Base-by-base conservation (phyloP, 2,113 vertebrate species). In the Notothenia coriiceps region DNA sequence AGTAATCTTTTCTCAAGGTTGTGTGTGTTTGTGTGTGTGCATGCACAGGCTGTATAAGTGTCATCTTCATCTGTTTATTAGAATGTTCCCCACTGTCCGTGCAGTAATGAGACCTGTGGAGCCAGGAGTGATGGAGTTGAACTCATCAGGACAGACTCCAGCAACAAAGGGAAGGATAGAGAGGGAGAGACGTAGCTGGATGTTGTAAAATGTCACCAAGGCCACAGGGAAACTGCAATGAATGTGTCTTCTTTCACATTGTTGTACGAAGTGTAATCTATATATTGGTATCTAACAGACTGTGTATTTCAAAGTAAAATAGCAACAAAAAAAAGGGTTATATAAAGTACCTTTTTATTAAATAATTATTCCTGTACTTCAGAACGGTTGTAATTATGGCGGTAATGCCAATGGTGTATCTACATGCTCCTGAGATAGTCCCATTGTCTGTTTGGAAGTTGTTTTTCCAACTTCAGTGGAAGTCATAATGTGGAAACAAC, bases 81-180 rank as follows among this genome's bases (percentile, higher is more conserved):
- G 79, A 89, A 73, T 56, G 83, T 76, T 79, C 87, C 91, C 86
- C n/a, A 47, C 78, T 77, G 88, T 77, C 86, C 84, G 25, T 63
- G 69, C 82, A 79, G 68, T 92, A 92, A 92, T 93, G 90, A 93
- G 91, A 89, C 82, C 83, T 82, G 84, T 87, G 85, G 86, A 85
- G 79, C 75, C 51, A 14, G 62, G 57, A 72, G 74, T 81, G 86
- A 93, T 89, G 83, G 81, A 94, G 85, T 43, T 76, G 82, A 87
- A 81, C 80, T 88, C 83, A 87, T 87, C 86, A 86, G 75, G 66
- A 82, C 61, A 54, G 63, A 40, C 77, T 76, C 74, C 59, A 33
- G 9, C 59, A 57, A 82, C 74, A 70, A 14, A 70, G 50, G 25
- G n/a, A 46, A n/a, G 46, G 29, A 56, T 10, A 54, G 52, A 10